Conservation (phyloP, 30 jellyfish, hydroid and myxozoan species). For the Aurelia sp. region DNA sequence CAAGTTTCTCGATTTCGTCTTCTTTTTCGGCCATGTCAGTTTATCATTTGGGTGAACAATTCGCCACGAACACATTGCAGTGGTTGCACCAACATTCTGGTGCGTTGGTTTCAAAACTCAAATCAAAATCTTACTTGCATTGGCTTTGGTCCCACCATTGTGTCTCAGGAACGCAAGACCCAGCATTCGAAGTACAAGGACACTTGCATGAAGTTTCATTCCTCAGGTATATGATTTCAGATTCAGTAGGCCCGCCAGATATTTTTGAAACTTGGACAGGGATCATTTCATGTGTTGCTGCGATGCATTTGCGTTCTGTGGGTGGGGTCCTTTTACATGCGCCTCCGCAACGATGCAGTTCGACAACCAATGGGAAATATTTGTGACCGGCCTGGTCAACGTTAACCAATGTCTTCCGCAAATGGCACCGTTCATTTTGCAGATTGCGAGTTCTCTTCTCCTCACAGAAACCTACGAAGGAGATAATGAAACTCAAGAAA, state of each 20-base stretch:
- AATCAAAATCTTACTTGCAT: slow-evolving; percentile 37
- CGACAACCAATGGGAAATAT: slow-evolving; percentile 59
- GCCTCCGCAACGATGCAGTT: slow-evolving; percentile 61
- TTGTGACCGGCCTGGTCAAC: slow-evolving; percentile 27
- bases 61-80: too few relatives aligned
- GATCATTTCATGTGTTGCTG: slow-evolving; percentile 10
- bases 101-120: too few relatives aligned
- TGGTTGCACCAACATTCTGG: too few relatives aligned
- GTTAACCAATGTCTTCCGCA: slow-evolving; percentile 45
- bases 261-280: slow-evolving; percentile 25
- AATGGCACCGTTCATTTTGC: slow-evolving; percentile 34
- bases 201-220: slow-evolving; percentile 63
- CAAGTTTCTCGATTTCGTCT: too few relatives aligned
- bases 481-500: background rate
- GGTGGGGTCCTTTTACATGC: slow-evolving; percentile 40
- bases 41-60: too few relatives aligned
- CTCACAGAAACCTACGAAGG: background rate
- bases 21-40: too few relatives aligned
- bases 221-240: slow-evolving; percentile 3
- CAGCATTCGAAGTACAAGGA: slow-evolving; percentile 38
- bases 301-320: slow-evolving; percentile 26
- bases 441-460: background rate
- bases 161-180: slow-evolving; percentile 27
- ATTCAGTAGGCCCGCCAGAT: background rate
- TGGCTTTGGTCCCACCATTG: slow-evolving; percentile 24